These are phyloP conservation scores for Exaiptasia diaphana DNA, from an alignment of 64 coral and sea anemone species.

Conservation along the genomic window DNA sequence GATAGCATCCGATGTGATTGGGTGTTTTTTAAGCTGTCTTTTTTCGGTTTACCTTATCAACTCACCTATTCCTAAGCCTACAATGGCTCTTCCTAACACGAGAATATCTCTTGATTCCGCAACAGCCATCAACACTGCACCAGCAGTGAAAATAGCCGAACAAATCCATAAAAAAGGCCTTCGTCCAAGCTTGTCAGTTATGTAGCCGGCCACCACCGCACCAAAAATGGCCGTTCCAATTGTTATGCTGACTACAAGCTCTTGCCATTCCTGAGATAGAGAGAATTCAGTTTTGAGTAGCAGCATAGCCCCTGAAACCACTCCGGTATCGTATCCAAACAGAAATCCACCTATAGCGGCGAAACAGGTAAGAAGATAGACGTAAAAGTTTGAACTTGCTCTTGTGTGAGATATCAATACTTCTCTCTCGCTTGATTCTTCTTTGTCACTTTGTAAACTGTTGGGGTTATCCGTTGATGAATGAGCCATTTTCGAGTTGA, in stretches of 20 bases:
- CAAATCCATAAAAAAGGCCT: conserved; percentile 63
- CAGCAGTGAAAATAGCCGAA: conserved; percentile 66
- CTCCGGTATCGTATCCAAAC: conserved; percentile 95
- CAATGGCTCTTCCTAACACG: conserved; percentile 62
- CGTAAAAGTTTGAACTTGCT: no score
- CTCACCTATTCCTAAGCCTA: conserved; percentile 92
- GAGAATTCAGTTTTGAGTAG: conserved; percentile 64
- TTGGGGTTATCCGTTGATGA: no score
- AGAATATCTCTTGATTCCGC: conserved; percentile 47
- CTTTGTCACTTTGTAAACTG: no score
- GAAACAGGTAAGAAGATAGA: conserved; percentile 76
- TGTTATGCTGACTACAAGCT: conserved; percentile 81
- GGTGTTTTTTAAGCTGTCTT: no score
- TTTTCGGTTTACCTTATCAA: no score
- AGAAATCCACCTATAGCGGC: conserved; percentile 89
- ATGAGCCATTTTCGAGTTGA: no score
- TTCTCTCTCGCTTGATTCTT: no score
- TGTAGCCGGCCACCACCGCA: conserved; percentile 55
- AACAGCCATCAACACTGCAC: conserved; percentile 72
- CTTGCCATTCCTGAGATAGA: conserved; percentile 70
- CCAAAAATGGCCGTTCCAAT: conserved; percentile 76
- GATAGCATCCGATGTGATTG: no score
- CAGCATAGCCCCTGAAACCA: conserved; percentile 90
- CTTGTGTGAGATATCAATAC: no score
- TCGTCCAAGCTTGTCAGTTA: conserved; percentile 67